These are phyloP conservation scores for Acestrorhynchus altus DNA, from an alignment of 2,797 vertebrate species.

Conservation along the genomic window DNA sequence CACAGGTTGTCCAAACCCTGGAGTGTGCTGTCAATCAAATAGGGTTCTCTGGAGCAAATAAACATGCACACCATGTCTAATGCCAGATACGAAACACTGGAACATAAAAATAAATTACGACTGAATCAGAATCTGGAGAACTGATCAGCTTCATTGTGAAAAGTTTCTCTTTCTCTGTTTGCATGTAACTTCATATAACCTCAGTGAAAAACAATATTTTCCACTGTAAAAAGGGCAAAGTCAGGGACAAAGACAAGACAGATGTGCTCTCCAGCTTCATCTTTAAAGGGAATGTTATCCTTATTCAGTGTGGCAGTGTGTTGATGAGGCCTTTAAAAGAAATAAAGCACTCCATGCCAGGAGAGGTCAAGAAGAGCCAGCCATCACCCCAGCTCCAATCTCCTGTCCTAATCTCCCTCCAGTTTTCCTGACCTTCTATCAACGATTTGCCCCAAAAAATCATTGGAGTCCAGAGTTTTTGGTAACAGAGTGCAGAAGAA, in stretches of 20 bases:
- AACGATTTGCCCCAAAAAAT: constrained; percentile 50
- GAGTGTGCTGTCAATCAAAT: no score
- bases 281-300: constrained; percentile 14
- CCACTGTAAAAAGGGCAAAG: neutral
- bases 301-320: constrained; percentile 37
- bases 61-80: no score
- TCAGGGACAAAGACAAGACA: neutral
- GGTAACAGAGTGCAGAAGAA: constrained; percentile 33
- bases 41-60: no score
- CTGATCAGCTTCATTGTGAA: neutral
- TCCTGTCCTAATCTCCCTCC: constrained; percentile 51
- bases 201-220: neutral
- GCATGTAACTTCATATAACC: neutral
- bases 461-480: constrained; percentile 54
- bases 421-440: constrained; percentile 37
- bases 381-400: constrained; percentile 42
- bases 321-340: constrained; percentile 41
- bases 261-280: neutral
- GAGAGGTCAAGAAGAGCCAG: constrained; percentile 55
- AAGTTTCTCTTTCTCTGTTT: neutral
- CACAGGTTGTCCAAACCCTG: no score
- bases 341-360: constrained; percentile 39
- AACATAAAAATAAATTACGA: no score
- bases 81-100: no score
- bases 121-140: no score